phyloP scores from a whole-genome alignment of 2,888 invertebrate species.

The Rhingia rostrata region DNA sequence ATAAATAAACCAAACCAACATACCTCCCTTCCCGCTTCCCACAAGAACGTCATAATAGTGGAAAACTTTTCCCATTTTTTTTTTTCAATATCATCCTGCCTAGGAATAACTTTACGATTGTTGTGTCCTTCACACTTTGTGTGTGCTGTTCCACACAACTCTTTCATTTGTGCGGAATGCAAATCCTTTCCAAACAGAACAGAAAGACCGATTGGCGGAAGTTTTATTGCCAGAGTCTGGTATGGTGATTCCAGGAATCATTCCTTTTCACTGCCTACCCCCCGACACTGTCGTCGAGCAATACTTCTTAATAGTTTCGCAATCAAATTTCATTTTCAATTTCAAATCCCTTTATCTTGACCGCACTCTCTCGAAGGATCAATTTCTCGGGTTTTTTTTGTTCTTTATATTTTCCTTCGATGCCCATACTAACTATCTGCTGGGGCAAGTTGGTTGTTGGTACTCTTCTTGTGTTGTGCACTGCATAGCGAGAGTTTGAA shows the following conservation, averaged over 20 bases:
- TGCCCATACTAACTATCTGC: not conserved
- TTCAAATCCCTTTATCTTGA: slow-evolving; percentile 32
- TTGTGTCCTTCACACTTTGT: slow-evolving; percentile 17
- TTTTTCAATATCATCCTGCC: slow-evolving; percentile 22
- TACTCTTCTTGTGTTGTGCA: not conserved
- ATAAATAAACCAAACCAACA: too few species aligned
- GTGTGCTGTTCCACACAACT: not conserved
- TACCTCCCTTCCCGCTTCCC: too few species aligned
- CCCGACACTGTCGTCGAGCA: not conserved
- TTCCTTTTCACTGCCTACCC: slow-evolving; percentile 1
- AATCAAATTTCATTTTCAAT: slow-evolving; percentile 58
- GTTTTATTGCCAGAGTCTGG: slow-evolving; percentile 20
- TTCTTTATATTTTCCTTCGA: not conserved
- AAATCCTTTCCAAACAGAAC: not conserved
- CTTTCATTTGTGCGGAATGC: not conserved
- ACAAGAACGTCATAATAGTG: not conserved
- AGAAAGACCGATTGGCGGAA: slow-evolving; percentile 34
- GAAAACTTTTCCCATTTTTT: slow-evolving; percentile 26
- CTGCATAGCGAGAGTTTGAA: not conserved
- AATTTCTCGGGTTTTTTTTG: not conserved
- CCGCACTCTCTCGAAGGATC: slow-evolving; percentile 25
- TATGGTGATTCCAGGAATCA: slow-evolving; percentile 39
- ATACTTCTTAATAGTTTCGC: slow-evolving; percentile 56
- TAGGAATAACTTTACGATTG: slow-evolving; percentile 6
- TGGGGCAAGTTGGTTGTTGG: slow-evolving; percentile 13